Conservation (phyloP, 1,140 invertebrate species). For the Arctopsyche grandis region DNA sequence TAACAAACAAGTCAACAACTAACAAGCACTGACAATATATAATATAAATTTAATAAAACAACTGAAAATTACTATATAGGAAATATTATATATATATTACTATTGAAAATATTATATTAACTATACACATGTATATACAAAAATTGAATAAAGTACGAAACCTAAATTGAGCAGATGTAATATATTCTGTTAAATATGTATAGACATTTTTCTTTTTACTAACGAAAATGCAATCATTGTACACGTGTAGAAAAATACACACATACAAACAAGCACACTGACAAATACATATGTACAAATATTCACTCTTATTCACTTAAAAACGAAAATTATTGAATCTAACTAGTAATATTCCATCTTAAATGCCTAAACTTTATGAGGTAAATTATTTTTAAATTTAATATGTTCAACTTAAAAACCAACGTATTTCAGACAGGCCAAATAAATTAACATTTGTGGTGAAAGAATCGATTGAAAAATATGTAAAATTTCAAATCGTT, state of each 20-base stretch:
- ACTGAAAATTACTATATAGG: conserved; percentile 37
- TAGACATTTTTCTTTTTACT: conserved; percentile 8
- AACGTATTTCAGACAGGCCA: neutral
- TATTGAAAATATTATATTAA: conserved; percentile 43
- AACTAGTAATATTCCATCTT: conserved; percentile 22
- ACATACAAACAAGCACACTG: neutral
- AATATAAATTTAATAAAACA: conserved; percentile 49
- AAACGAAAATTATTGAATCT: conserved; percentile 15
- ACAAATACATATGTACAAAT: conserved; percentile 1
- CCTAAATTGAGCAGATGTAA: conserved; percentile 47
- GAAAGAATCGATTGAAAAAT: no score
- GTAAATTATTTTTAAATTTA: conserved; percentile 27
- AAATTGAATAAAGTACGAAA: conserved; percentile 51
- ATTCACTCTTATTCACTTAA: neutral
- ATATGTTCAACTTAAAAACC: neutral
- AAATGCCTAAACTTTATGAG: conserved; percentile 32
- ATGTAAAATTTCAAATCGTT: conserved; percentile 46
- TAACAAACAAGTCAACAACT: conserved; percentile 55
- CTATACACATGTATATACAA: conserved; percentile 36
- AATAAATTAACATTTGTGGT: neutral
- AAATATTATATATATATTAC: conserved; percentile 45
- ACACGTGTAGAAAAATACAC: neutral
- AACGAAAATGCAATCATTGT: conserved; percentile 1
- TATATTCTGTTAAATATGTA: conserved; percentile 30
- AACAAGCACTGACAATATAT: conserved; percentile 54